Evolutionary conservation across 2,797 vertebrate species (phyloP).

Genomic region (Natrix natrix): DNA sequence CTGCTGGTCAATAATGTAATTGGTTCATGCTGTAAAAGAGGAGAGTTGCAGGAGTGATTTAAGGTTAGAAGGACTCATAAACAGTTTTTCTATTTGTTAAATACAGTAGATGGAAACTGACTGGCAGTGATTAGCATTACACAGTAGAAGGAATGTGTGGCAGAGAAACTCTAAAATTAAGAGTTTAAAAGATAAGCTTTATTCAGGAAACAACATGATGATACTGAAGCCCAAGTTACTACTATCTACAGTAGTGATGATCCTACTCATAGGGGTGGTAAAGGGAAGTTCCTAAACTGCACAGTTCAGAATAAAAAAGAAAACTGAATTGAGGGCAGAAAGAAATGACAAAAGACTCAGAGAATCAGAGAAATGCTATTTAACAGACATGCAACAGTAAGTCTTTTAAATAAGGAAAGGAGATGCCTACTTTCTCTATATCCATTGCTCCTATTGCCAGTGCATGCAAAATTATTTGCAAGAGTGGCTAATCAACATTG

Average conservation of each 20-base stretch:
- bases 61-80: background rate
- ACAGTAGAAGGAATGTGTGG: background rate
- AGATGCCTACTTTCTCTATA: background rate
- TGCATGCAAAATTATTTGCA: background rate
- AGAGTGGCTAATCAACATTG: background rate
- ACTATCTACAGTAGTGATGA: background rate
- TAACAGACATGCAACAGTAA: background rate
- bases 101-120: background rate
- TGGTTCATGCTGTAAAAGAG: background rate
- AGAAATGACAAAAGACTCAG: background rate
- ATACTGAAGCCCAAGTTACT: background rate
- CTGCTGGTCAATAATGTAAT: slow-evolving; percentile 7
- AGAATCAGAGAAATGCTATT: background rate
- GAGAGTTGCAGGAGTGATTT: background rate
- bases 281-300: background rate
- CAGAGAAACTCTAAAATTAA: background rate
- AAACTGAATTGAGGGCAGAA: background rate
- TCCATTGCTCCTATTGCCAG: background rate
- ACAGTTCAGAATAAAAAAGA: background rate
- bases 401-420: background rate
- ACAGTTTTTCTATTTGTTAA: background rate
- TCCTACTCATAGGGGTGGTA: background rate
- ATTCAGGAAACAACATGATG: background rate
- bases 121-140: background rate
- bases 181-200: background rate